phyloP scores from a whole-genome alignment of 2,113 vertebrate species.

The Menidia beryllina region DNA sequence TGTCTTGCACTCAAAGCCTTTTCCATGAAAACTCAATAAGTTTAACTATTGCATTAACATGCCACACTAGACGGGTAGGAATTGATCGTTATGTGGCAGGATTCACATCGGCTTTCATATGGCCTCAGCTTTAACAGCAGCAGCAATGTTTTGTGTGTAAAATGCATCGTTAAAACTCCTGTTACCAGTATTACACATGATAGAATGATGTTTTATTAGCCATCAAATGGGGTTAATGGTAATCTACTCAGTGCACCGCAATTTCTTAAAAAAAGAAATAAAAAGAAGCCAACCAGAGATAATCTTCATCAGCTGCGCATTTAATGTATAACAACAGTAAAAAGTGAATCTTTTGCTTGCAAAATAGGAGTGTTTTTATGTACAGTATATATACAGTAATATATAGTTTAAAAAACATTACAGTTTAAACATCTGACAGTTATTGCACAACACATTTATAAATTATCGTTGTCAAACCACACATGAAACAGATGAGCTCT shows the following conservation, averaged over 20 bases:
- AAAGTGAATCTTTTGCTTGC: constrained; percentile 97
- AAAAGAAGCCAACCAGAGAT: constrained; percentile 29
- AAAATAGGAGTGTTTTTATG: constrained; percentile 99
- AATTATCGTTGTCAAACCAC: constrained; percentile 85
- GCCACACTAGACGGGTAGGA: constrained; percentile 40
- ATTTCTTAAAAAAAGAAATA: neutral
- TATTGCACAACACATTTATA: constrained; percentile 92
- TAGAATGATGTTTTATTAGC: neutral
- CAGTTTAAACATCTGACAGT: constrained; percentile 88
- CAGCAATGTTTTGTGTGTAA: neutral
- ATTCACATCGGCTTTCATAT: constrained; percentile 18
- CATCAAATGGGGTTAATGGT: neutral
- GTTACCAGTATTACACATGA: neutral
- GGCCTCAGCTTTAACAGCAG: constrained; percentile 24
- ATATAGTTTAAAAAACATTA: constrained; percentile 93
- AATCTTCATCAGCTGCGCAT: constrained; percentile 91
- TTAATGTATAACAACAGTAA: constrained; percentile 99
- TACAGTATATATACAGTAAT: constrained; percentile 98
- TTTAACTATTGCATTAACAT: constrained; percentile 51
- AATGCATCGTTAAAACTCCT: neutral
- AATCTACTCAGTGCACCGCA: neutral
- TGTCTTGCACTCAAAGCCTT: constrained; percentile 24
- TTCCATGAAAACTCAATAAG: constrained; percentile 42
- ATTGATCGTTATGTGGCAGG: constrained; percentile 37
- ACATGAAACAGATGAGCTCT: constrained; percentile 75